phyloP scores from a whole-genome alignment of 2,113 vertebrate genomes.

The Himantopus leucocephalus region DNA sequence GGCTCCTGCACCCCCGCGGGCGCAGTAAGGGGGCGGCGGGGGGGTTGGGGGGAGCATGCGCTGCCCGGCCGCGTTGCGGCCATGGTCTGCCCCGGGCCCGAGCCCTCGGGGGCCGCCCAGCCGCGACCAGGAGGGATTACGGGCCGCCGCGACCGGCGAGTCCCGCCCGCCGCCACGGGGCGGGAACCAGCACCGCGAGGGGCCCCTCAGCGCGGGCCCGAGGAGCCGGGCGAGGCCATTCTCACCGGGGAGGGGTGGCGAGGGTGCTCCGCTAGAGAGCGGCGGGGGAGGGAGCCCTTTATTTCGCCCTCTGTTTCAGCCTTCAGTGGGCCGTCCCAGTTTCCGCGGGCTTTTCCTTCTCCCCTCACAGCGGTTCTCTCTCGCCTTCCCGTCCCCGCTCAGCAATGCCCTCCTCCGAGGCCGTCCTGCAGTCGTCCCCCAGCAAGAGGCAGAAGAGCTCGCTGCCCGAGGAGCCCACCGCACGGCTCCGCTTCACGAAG shows the following conservation, averaged over 20 bases:
- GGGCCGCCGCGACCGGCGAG: rapidly evolving
- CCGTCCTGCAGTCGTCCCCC: conserved; percentile 40
- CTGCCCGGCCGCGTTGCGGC: rapidly evolving
- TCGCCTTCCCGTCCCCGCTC: rapidly evolving
- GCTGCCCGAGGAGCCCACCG: not conserved
- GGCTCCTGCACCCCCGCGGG: not conserved
- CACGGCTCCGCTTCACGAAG: conserved; percentile 79
- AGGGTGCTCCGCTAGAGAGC: rapidly evolving
- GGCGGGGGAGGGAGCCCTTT: too few relatives aligned
- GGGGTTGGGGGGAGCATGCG: rapidly evolving
- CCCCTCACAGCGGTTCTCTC: not conserved
- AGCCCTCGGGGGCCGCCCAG: too few relatives aligned
- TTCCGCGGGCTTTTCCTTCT: not conserved
- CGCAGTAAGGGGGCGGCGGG: not conserved
- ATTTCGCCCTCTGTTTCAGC: too few relatives aligned
- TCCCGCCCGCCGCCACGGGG: rapidly evolving
- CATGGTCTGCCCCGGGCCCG: rapidly evolving
- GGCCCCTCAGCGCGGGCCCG: rapidly evolving
- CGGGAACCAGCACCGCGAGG: rapidly evolving
- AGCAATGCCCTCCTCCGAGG: conserved; percentile 82
- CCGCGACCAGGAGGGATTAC: too few relatives aligned
- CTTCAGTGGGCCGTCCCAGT: not conserved
- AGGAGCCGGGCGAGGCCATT: not conserved
- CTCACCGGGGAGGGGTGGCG: not conserved
- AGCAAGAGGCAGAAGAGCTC: conserved; percentile 70